These are phyloP conservation scores for Sphinx pinastri DNA, from an alignment of 2,888 invertebrate genomes.

Conservation along the genomic window DNA sequence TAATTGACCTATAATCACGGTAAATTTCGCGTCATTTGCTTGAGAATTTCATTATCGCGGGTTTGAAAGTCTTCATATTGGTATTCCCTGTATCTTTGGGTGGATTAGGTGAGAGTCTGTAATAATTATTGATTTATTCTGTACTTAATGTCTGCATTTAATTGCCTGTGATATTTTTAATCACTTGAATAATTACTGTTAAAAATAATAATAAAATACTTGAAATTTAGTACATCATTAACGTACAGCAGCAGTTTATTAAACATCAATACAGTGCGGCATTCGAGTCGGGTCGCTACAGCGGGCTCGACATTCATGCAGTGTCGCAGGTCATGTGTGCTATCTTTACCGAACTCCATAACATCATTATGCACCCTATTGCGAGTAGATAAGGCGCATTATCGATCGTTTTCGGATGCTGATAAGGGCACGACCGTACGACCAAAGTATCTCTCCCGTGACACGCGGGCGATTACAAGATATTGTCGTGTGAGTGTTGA, in stretches of 20 bases:
- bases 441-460: conserved; percentile 8
- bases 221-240: neutral
- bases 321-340: conserved; percentile 23
- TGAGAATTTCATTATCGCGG: too few species aligned
- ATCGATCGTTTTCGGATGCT: neutral
- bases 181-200: too few species aligned
- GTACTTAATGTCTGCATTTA: too few species aligned
- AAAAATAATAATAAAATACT: neutral
- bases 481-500: neutral
- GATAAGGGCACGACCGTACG: conserved; percentile 19
- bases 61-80: too few species aligned
- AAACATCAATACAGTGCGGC: conserved; percentile 8
- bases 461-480: conserved; percentile 5
- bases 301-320: conserved; percentile 20
- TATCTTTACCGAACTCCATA: neutral
- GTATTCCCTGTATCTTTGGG: too few species aligned
- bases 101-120: too few species aligned
- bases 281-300: conserved; percentile 11
- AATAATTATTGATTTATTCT: too few species aligned
- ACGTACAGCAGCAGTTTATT: neutral
- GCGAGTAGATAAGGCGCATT: neutral
- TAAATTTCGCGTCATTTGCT: neutral
- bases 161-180: too few species aligned
- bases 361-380: neutral
- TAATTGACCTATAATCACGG: neutral